Conservation (phyloP, 1,140 invertebrate genomes). For the Aphelenchoides besseyi region DNA sequence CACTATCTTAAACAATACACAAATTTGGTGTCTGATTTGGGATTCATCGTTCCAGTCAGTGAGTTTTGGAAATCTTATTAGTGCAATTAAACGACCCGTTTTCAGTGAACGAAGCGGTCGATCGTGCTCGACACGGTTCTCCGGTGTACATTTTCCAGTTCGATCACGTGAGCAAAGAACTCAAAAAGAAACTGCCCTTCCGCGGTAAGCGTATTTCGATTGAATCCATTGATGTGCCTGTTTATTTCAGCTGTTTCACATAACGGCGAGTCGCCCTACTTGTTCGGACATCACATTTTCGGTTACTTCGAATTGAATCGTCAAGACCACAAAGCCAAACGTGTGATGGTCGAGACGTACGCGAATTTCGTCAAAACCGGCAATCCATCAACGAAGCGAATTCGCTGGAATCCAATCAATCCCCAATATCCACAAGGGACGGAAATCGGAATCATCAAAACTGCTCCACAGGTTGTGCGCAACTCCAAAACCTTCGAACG, state of each 20-base stretch:
- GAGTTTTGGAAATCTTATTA: not conserved
- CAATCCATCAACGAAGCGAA: not conserved
- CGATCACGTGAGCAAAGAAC: conserved; percentile 37
- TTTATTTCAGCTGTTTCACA: conserved; percentile 3
- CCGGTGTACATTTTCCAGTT: conserved; percentile 38
- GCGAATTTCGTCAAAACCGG: conserved; percentile 13
- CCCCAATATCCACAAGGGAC: not conserved
- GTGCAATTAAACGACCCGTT: too few species aligned
- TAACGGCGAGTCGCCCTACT: conserved; percentile 35
- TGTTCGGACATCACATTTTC: conserved; percentile 36
- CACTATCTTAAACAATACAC: conserved; percentile 41
- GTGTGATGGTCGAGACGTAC: conserved; percentile 6
- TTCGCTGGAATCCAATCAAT: not conserved
- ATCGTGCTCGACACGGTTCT: conserved; percentile 30
- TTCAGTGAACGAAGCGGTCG: conserved; percentile 21
- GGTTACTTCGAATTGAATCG: conserved; percentile 41
- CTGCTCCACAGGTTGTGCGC: not conserved
- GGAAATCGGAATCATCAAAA: conserved; percentile 6
- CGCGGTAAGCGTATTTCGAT: conserved; percentile 18
- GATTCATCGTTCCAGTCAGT: conserved; percentile 40
- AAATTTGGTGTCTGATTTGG: conserved; percentile 39
- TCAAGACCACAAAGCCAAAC: conserved; percentile 16
- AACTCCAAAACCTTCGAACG: not conserved
- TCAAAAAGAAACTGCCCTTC: conserved; percentile 39
- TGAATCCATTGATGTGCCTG: conserved; percentile 12